Base-by-base conservation (phyloP, 2,797 vertebrate species). In the Sciurus vulgaris region DNA sequence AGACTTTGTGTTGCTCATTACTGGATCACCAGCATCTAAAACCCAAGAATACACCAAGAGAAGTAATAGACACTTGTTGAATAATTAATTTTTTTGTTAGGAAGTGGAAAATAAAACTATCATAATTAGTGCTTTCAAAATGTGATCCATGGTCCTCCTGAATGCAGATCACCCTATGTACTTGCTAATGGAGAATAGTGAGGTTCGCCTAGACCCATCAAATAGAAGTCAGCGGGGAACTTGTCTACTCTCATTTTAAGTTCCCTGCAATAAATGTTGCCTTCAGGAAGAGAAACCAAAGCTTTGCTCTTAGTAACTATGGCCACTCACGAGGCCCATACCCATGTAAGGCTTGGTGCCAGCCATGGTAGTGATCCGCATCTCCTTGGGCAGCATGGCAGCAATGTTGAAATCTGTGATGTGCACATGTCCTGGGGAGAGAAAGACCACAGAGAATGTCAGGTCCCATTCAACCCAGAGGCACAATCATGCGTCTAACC, bases 341-440 rank as follows among this genome's bases (percentile, higher is more conserved):
- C 99, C 99, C 99, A 99, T 99, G 87, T 99, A 99, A 0, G 99
- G 99, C 97, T 99, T 99, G 30, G 99, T 99, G 97, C 99, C 99
- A 26, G 99, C 99, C 1, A 99, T 98, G 2, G 99, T 99, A 38
- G 99, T 99, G 82, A 99, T 99, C 56, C 98, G 98, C 7, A 98
- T 98, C 96, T 99, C 99, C 4, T 99, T 98, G 24, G 99, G 99
- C 74, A 99, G 98, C 63, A 98, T 98, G 0, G 99, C 99, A 41
- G 99, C 99, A 0, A 99, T 99, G 97, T 99, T 99, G 98, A 99
- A 99, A 97, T 99, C 99, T 0, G 99, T 99, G 93, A 99, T 98
- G 96, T 99, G 99, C 96, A 99, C 99, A 0, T 99, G 99, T 7
- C 99, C 99, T 99, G 96, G 38, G 96, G 79, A 98, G 44, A 97